Evolutionary conservation across 2,113 vertebrate genomes (phyloP).

Genomic region (Hippolais icterina): DNA sequence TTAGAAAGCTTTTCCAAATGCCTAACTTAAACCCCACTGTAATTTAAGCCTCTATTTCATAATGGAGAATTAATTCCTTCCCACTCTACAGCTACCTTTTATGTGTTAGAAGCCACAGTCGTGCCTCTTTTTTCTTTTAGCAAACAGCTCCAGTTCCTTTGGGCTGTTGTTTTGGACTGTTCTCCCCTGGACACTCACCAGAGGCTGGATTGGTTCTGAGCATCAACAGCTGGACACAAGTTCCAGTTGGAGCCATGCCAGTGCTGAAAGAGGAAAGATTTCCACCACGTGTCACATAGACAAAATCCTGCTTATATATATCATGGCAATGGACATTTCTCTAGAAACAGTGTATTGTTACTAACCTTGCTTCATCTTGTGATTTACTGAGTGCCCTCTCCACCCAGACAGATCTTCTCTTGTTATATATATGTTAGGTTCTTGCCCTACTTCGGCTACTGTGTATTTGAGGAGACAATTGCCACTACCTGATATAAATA

Average conservation of each 20-base stretch:
- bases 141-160: neutral
- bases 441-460: neutral
- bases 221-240: accelerated
- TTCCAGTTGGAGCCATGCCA: neutral
- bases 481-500: neutral
- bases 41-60: constrained; percentile 27
- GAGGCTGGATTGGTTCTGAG: neutral
- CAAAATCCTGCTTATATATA: neutral
- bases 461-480: neutral
- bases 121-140: neutral
- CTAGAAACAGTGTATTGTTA: neutral
- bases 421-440: neutral
- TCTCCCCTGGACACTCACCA: neutral
- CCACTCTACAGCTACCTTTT: neutral
- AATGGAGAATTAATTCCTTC: constrained; percentile 31
- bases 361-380: neutral
- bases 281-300: neutral
- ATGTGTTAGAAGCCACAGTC: accelerated
- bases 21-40: neutral
- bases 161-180: neutral
- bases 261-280: neutral
- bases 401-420: neutral
- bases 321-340: neutral
- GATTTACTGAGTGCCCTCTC: neutral
- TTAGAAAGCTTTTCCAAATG: constrained; percentile 36